Percentiles rank a stretch among this genome's conserved stretches.
phyloP scores from a whole-genome alignment of 2,113 vertebrate genomes.

The Apteryx mantelli region DNA sequence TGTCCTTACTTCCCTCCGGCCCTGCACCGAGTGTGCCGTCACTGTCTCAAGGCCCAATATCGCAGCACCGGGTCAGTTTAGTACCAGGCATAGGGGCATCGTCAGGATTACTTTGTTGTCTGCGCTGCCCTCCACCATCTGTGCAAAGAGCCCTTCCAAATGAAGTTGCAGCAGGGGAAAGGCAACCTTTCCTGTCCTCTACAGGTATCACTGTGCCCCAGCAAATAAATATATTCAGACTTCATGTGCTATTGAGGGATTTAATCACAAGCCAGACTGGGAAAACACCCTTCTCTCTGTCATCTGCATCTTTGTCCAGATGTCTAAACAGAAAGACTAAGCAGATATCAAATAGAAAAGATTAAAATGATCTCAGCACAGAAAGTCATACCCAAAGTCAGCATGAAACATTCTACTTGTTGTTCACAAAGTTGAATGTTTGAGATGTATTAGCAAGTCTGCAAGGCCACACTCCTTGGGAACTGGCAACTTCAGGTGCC shows the following conservation, averaged over 20 bases:
- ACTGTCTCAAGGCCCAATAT: background rate
- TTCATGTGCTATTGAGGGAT: background rate
- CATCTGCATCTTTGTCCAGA: background rate
- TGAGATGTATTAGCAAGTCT: background rate
- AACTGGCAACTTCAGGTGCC: background rate
- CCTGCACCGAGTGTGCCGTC: background rate
- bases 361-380: background rate
- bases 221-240: background rate
- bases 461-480: background rate
- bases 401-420: background rate
- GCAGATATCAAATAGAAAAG: background rate
- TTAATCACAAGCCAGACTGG: background rate
- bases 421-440: background rate
- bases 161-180: background rate
- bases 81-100: background rate
- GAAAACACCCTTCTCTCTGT: background rate
- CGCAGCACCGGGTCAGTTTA: background rate
- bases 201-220: background rate
- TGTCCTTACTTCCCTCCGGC: background rate
- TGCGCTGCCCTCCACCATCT: background rate
- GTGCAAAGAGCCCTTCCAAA: background rate
- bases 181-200: background rate
- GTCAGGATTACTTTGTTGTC: accelerated
- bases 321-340: background rate
- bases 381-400: background rate